Evolutionary conservation across 2,888 invertebrate genomes (phyloP), one percentile per base, ranked within the genome.

Genomic region (Tinea pellionella): DNA sequence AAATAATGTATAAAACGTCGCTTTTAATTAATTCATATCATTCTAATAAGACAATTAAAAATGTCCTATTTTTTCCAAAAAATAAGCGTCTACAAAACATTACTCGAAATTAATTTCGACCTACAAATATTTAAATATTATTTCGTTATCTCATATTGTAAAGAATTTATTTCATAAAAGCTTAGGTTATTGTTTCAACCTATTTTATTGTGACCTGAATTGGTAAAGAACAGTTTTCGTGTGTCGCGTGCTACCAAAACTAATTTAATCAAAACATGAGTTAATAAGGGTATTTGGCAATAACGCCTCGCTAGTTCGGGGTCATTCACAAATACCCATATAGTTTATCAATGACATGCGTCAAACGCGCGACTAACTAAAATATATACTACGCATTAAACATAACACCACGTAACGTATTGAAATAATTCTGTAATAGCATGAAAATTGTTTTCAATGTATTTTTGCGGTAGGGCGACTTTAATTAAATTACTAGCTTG

Each of bases 191-290:
- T 63, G 62, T 63, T 62, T 62, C 61, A 63, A 60, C 62, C 62
- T 59, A 63, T 63, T 62, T 62, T 72, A 69, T 74, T 70, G 69
- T 78, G 81, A 79, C 79, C 79, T 75, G 73, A 73, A 74, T 81
- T 68, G 70, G 68, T 67, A 24, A 3, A 61, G 64, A 66, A 24
- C 8, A 55, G 24, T 13, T 37, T 79, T 77, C 77, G 81, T 79
- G 77, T 71, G 75, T 84, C 76, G 84, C 84, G 83, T 85, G 84
- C 70, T 63, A 71, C 72, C 70, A 69, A 55, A 77, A 78, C 80
- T 82, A 82, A 83, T 84, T 84, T 81, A 81, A 84, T 82, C 80
- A 81, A 80, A 83, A 80, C 80, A 82, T 72, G 78, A 74, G 74
- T 76, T 78, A 77, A 73, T 78, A 78, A 77, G 75, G 76, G 76